Evolutionary conservation across 2,113 vertebrate genomes (phyloP).

Genomic region (Apaloderma vittatum): DNA sequence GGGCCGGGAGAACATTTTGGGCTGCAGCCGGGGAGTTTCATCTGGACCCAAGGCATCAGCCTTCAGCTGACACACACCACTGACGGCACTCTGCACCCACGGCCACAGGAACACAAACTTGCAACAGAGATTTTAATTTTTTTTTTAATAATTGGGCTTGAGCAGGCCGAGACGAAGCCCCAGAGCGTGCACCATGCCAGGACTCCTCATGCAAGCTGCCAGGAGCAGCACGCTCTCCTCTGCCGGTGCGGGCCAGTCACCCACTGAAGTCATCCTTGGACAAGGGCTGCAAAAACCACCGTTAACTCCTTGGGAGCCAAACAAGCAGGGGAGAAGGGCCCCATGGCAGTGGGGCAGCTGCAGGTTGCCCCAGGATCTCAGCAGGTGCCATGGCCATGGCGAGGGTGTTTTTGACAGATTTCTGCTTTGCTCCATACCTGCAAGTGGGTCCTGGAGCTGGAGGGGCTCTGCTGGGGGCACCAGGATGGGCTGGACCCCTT

Average conservation of each 20-base stretch:
- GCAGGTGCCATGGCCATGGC: fast-evolving
- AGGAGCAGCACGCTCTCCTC: neutral
- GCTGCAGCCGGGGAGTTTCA: neutral
- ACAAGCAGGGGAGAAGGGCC: fast-evolving
- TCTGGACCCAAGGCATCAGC: neutral
- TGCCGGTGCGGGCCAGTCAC: neutral
- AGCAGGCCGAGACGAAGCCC: neutral
- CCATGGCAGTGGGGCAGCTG: neutral
- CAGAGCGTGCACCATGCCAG: neutral
- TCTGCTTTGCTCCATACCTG: neutral
- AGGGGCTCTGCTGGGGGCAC: neutral
- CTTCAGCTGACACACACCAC: neutral
- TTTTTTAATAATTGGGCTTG: neutral
- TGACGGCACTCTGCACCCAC: neutral
- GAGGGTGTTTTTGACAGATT: neutral
- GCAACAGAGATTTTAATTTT: neutral
- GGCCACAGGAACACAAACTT: fast-evolving
- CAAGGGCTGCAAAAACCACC: neutral
- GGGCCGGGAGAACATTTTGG: neutral
- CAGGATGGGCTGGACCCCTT: neutral
- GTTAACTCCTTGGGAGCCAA: neutral
- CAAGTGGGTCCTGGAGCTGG: neutral
- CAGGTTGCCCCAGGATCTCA: fast-evolving
- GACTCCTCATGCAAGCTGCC: neutral
- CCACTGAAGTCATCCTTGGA: slow-evolving; percentile 10